Conservation (phyloP, 2,888 invertebrate species). For the Bruchidius siliquastri region DNA sequence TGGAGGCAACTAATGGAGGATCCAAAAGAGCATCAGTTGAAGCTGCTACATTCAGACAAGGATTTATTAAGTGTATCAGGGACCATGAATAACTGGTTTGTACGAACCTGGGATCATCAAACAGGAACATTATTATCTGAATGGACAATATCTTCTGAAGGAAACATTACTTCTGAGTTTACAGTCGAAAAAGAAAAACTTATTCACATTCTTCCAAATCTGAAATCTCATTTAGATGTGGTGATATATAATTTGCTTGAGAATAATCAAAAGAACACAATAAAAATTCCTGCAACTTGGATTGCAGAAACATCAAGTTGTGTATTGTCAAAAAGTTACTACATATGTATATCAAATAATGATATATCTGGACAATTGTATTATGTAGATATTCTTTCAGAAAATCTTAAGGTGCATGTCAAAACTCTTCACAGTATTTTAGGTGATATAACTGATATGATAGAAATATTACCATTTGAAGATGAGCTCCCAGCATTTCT, state of each 20-base stretch:
- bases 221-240: background rate
- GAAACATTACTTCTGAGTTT: slow-evolving; percentile 40
- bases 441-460: slow-evolving; percentile 13
- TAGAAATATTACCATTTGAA: slow-evolving; percentile 25
- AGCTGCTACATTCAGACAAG: slow-evolving; percentile 57
- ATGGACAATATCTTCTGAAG: slow-evolving; percentile 57
- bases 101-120: slow-evolving; percentile 74
- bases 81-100: slow-evolving; percentile 56
- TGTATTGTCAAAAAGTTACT: slow-evolving; percentile 57
- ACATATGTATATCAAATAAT: slow-evolving; percentile 59
- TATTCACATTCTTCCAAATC: slow-evolving; percentile 58
- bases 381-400: slow-evolving; percentile 54
- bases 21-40: slow-evolving; percentile 58
- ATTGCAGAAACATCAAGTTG: slow-evolving; percentile 50
- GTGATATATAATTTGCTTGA: background rate
- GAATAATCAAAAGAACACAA: slow-evolving; percentile 30
- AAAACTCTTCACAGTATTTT: slow-evolving; percentile 23
- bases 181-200: slow-evolving; percentile 55
- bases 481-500: slow-evolving; percentile 27
- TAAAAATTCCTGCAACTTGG: slow-evolving; percentile 61
- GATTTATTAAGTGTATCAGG: slow-evolving; percentile 74
- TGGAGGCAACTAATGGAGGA: slow-evolving; percentile 82
- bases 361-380: slow-evolving; percentile 49
- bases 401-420: slow-evolving; percentile 18
- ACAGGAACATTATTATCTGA: slow-evolving; percentile 72